Percentiles rank a stretch among this genome's conserved stretches.
phyloP scores from a whole-genome alignment of 1,140 invertebrate genomes.

The Harlomillsia oculata region DNA sequence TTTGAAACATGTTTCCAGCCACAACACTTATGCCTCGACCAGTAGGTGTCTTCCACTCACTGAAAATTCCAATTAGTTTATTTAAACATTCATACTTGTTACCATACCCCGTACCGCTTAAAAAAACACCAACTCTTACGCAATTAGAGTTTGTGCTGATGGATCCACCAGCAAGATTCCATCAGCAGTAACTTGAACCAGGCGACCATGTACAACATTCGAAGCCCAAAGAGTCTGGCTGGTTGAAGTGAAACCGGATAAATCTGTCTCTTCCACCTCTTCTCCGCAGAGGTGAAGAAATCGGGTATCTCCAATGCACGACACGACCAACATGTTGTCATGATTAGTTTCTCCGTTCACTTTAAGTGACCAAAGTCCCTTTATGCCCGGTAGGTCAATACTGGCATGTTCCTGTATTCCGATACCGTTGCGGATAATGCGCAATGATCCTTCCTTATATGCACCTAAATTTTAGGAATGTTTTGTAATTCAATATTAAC shows the following conservation, averaged over 20 bases:
- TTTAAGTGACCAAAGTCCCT: conserved; percentile 91
- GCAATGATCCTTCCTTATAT: conserved; percentile 92
- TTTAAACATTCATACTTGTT: background rate
- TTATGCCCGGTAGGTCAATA: conserved; percentile 92
- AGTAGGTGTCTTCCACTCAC: conserved; percentile 66
- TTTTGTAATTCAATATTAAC: conserved; percentile 2
- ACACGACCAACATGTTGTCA: conserved; percentile 83
- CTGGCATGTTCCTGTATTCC: conserved; percentile 95
- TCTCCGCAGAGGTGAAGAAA: conserved; percentile 81
- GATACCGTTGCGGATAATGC: conserved; percentile 95
- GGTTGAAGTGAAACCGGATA: conserved; percentile 75
- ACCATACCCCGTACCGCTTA: too few species aligned
- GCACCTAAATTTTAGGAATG: conserved; percentile 47
- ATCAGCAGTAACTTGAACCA: conserved; percentile 70
- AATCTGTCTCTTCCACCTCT: conserved; percentile 94
- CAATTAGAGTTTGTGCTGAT: conserved; percentile 54
- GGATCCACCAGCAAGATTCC: conserved; percentile 59
- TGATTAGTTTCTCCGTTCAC: conserved; percentile 53
- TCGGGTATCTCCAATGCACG: conserved; percentile 89
- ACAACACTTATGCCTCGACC: conserved; percentile 78
- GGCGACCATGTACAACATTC: conserved; percentile 73
- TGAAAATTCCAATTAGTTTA: conserved; percentile 36
- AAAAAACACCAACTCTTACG: conserved; percentile 28
- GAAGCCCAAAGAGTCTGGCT: conserved; percentile 87
- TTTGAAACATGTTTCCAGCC: conserved; percentile 69